Evolutionary conservation across 2,888 invertebrate genomes (phyloP).

Genomic region (Empis stercorea): DNA sequence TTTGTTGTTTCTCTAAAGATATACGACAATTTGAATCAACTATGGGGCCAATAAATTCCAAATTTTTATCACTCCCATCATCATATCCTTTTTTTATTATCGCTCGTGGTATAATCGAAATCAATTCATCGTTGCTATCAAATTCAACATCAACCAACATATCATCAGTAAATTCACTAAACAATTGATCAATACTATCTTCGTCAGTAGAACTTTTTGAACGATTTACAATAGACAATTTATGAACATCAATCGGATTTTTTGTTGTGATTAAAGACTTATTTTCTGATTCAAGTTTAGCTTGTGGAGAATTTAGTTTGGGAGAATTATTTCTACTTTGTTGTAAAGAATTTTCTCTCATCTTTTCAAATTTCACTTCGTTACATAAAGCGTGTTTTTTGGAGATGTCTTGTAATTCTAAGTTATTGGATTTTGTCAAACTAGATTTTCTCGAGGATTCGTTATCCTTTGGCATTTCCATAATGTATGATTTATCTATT

Average conservation of each 20-base stretch:
- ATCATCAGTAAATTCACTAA: slow-evolving; percentile 29
- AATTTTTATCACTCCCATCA: neutral
- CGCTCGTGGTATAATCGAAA: slow-evolving; percentile 24
- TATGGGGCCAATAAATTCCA: neutral
- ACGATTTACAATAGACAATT: neutral
- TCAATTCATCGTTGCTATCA: slow-evolving; percentile 30
- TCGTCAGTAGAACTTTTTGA: slow-evolving; percentile 29
- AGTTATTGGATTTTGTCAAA: too few species aligned
- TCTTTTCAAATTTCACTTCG: neutral
- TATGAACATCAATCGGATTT: neutral
- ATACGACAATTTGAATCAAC: too few species aligned
- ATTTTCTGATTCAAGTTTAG: neutral
- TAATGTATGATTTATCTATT: too few species aligned
- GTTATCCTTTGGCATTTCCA: too few species aligned
- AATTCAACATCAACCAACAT: slow-evolving; percentile 33
- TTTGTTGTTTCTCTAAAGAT: neutral
- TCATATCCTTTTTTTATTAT: slow-evolving; percentile 8
- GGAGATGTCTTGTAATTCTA: too few species aligned
- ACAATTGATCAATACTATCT: slow-evolving; percentile 32
- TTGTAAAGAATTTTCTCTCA: neutral
- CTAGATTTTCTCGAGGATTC: too few species aligned
- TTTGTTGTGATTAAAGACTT: neutral
- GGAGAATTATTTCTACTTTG: neutral
- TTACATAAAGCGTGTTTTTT: neutral
- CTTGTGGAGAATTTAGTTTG: neutral